Evolutionary conservation across 2,888 invertebrate species (phyloP).

Genomic region (Heliconius aoede): DNA sequence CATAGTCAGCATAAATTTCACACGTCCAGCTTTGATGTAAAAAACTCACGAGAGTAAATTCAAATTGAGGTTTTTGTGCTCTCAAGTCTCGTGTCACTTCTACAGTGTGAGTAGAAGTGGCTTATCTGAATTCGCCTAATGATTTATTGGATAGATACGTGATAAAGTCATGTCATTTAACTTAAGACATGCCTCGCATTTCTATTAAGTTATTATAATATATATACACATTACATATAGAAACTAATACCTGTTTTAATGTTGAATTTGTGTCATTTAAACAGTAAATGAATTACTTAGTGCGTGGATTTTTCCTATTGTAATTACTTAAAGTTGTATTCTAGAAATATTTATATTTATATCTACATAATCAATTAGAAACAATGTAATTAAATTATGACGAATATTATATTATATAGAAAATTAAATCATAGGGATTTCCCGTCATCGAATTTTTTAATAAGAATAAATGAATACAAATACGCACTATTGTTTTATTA

Average conservation of each 20-base stretch:
- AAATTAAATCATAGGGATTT: too few species aligned
- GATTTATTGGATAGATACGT: constrained; percentile 38
- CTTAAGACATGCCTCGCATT: background rate
- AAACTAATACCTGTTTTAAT: background rate
- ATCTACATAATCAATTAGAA: too few species aligned
- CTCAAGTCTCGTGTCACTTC: constrained; percentile 12
- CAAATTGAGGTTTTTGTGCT: constrained; percentile 28
- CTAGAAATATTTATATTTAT: too few species aligned
- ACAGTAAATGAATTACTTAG: too few species aligned
- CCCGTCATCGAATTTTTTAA: too few species aligned
- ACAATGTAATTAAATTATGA: too few species aligned
- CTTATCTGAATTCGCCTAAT: constrained; percentile 38
- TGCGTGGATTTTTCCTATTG: too few species aligned
- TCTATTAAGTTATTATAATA: constrained; percentile 16
- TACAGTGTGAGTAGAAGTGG: constrained; percentile 12
- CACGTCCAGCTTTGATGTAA: background rate
- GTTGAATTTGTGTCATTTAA: background rate
- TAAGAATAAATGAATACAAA: too few species aligned
- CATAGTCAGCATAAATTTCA: too few species aligned
- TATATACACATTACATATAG: background rate
- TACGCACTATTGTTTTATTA: too few species aligned
- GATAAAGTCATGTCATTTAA: constrained; percentile 39
- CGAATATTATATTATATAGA: too few species aligned
- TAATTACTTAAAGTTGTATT: too few species aligned
- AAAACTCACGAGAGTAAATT: constrained; percentile 27